Evolutionary conservation across 2,888 invertebrate genomes (phyloP), one percentile per base, ranked within the genome.

Genomic region (Cosmorhoe ocellata): DNA sequence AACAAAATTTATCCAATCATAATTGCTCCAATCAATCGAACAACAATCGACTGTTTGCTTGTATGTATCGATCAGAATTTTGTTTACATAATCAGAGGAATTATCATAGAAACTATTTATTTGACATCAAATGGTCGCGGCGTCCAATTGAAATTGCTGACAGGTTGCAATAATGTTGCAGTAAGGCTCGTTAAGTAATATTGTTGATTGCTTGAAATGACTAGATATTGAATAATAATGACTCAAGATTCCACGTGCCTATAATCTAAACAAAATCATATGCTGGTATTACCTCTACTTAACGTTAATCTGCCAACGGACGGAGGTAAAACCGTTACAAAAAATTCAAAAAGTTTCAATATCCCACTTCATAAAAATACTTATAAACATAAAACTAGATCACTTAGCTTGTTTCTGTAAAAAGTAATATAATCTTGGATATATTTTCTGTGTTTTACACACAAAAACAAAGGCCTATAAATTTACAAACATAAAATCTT

Each of bases 1-100:
- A n/a, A n/a, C n/a, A n/a, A n/a, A n/a, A n/a, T n/a, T n/a, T n/a
- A n/a, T n/a, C n/a, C n/a, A n/a, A n/a, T n/a, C 12, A 34, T 59
- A 61, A 65, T 61, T 59, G 40, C 43, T 31, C 45, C 53, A 56
- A 64, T 63, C 58, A 54, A 65, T 64, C 58, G 59, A 62, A 53
- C 46, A 52, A 59, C 61, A 63, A 63, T 60, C 46, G 36, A 41
- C 43, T 27, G 65, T 63, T 63, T 61, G 41, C 45, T 59, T 48
- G 40, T 51, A 5, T 18, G 28, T 1, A 2, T n/a, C 43, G 45
- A 32, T 56, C 56, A 56, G 32, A 63, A 63, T n/a, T n/a, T n/a
- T n/a, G n/a, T n/a, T n/a, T 62, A 52, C 42, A 53, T 61, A 64
- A 62, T 59, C 30, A 56, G 27, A 27, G 53, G 57, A 45, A 59